Conservation (phyloP, 2,797 vertebrate species). For the Toxotes lorentzi region DNA sequence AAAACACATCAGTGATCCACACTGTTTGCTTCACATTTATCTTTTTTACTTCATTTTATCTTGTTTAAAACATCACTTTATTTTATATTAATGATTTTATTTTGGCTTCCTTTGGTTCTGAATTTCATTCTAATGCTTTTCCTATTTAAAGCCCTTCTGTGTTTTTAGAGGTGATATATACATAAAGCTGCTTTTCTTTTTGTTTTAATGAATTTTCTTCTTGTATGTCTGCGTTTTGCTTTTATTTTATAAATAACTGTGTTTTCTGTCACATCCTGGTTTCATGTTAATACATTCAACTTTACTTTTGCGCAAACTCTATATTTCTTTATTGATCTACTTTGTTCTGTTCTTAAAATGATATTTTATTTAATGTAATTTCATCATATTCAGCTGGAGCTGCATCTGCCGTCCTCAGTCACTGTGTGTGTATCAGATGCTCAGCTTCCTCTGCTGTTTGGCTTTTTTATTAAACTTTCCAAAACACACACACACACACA, state of each 20-base stretch:
- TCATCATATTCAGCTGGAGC: neutral
- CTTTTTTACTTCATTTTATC: too few relatives aligned
- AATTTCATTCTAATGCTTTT: too few relatives aligned
- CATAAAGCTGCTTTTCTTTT: too few relatives aligned
- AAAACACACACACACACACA: constrained; percentile 30
- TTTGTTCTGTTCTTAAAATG: neutral
- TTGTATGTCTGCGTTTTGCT: neutral
- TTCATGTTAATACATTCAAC: neutral
- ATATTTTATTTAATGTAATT: neutral
- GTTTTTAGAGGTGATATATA: neutral
- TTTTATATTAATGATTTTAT: neutral
- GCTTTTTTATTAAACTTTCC: constrained; percentile 43
- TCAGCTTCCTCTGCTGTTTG: constrained; percentile 5
- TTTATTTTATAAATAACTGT: neutral
- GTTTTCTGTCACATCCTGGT: too few relatives aligned
- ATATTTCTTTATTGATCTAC: neutral
- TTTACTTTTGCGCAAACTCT: neutral
- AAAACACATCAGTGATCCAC: too few relatives aligned
- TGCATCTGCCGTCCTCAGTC: neutral
- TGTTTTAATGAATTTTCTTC: neutral
- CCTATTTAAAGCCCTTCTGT: too few relatives aligned
- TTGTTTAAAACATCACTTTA: neutral
- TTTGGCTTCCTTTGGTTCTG: neutral
- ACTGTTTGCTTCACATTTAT: too few relatives aligned
- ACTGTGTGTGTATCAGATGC: neutral